Base-by-base conservation (phyloP, 2,888 invertebrate species). In the Xiphydria camelus region DNA sequence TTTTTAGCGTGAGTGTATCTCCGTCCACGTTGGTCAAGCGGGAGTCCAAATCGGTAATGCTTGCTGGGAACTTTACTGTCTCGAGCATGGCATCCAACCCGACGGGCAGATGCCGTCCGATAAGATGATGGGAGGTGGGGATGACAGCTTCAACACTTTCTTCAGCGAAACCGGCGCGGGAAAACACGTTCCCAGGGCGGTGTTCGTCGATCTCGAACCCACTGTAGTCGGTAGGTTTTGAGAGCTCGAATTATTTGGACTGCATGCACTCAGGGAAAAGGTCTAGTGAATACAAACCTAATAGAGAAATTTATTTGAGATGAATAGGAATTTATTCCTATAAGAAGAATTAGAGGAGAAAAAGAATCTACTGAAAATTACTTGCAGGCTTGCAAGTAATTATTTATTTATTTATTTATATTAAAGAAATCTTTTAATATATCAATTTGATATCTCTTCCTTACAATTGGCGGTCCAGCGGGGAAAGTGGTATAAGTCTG, bases 171-270 rank as follows among this genome's bases (percentile, higher is more conserved):
- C 95, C 46, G 93, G 93, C 41, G 89, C 93, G 31, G 96, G 96
- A 68, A 96, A 96, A 73, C 95, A 97, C 74, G 95, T 96, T 7
- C 95, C 95, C 37, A 83, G 95, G 62, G 94, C 90, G 29, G 92
- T 95, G 45, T 96, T 95, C 70, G 94, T 96, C 7, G 96, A 97
- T 77, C 81, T 97, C 75, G 96, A 96, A 78, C 96, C 96, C 50
- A 95, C 95, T 59, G 96, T 96, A 67, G 94, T 96, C 53, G 83
- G 82, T 82, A 64, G 61, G 80, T 65, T 29, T 4, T 21, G 4
- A 12, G 15, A 12, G 12, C 9, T 4, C 12, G 14, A 4, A 29
- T 29, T 14, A 29, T 29, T 10, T 6, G 15, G 10, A 12, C 29
- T 14, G 29, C 12, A 14, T 5, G 29, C 15, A 14, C 15, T 10